Evolutionary conservation across 2,888 invertebrate genomes (phyloP).

Genomic region (Drosophila melanocephala): DNA sequence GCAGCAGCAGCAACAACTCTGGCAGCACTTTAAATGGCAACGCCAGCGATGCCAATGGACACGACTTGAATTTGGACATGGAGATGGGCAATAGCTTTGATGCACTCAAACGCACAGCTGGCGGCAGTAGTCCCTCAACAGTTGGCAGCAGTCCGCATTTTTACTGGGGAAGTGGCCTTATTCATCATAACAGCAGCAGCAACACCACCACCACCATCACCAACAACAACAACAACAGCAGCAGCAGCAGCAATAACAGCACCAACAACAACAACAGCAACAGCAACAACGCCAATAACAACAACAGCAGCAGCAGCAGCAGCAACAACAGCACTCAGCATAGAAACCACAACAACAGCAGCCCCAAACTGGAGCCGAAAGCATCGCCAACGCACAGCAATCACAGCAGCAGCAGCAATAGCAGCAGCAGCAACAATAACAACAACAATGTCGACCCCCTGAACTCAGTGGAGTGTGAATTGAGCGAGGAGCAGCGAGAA

Average conservation of each 20-base stretch:
- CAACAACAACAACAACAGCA: slow-evolving; percentile 1
- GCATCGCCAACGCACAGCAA: slow-evolving; percentile 48
- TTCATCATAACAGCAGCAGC: slow-evolving; percentile 37
- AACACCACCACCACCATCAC: slow-evolving; percentile 15
- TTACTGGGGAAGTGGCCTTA: slow-evolving; percentile 62
- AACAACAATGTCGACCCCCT: slow-evolving; percentile 29
- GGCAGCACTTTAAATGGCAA: slow-evolving; percentile 46
- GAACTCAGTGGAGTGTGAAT: slow-evolving; percentile 25
- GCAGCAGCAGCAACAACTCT: slow-evolving; percentile 2
- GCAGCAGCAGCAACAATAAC: slow-evolving; percentile 25
- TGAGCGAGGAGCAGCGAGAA: slow-evolving; percentile 87
- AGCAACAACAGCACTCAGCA: slow-evolving; percentile 25
- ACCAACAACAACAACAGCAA: slow-evolving; percentile 11
- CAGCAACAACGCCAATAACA: slow-evolving; percentile 13
- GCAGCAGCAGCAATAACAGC: slow-evolving; percentile 18
- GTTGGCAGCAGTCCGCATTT: slow-evolving; percentile 55
- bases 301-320: background rate
- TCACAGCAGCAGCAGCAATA: slow-evolving; percentile 32
- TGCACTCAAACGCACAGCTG: slow-evolving; percentile 69
- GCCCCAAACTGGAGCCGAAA: slow-evolving; percentile 49
- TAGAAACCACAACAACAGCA: slow-evolving; percentile 40
- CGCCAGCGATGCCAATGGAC: slow-evolving; percentile 34
- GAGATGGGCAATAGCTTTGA: slow-evolving; percentile 60
- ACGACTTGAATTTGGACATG: slow-evolving; percentile 38
- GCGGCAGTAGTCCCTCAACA: slow-evolving; percentile 16